phyloP scores from a whole-genome alignment of 2,113 vertebrate genomes.

The Bufo gargarizans region DNA sequence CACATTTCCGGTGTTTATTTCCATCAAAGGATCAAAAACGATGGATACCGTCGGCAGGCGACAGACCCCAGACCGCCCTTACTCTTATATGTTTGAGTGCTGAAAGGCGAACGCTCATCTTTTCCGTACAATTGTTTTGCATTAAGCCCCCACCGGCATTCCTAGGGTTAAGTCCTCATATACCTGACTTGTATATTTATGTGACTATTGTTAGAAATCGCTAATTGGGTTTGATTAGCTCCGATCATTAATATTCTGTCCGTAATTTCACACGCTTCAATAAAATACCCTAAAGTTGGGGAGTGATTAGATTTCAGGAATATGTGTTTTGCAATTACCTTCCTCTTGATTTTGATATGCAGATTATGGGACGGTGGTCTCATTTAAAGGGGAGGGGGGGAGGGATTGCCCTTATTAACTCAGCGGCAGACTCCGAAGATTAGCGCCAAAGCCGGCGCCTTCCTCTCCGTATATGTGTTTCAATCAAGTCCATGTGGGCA shows the following conservation, averaged over 20 bases:
- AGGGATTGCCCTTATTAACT: slow-evolving; percentile 84
- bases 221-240: slow-evolving; percentile 89
- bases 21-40: too few species aligned
- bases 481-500: slow-evolving; percentile 86
- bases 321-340: slow-evolving; percentile 90
- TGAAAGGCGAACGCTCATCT: background rate
- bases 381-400: slow-evolving; percentile 68
- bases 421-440: slow-evolving; percentile 85
- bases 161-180: slow-evolving; percentile 64
- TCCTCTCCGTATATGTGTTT: slow-evolving; percentile 84
- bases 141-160: background rate
- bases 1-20: too few species aligned
- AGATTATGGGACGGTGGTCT: slow-evolving; percentile 87
- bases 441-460: slow-evolving; percentile 81
- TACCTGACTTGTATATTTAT: slow-evolving; percentile 88
- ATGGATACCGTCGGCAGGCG: too few species aligned
- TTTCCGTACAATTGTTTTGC: background rate
- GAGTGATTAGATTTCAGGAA: slow-evolving; percentile 90
- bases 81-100: too few species aligned
- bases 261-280: slow-evolving; percentile 89
- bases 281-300: slow-evolving; percentile 88
- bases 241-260: slow-evolving; percentile 86
- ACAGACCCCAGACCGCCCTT: too few species aligned
- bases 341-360: slow-evolving; percentile 88
- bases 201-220: slow-evolving; percentile 88